Percentiles rank a stretch among this genome's conserved stretches.
Conservation (phyloP, 1,140 invertebrate species). For the Nasonia giraulti region DNA sequence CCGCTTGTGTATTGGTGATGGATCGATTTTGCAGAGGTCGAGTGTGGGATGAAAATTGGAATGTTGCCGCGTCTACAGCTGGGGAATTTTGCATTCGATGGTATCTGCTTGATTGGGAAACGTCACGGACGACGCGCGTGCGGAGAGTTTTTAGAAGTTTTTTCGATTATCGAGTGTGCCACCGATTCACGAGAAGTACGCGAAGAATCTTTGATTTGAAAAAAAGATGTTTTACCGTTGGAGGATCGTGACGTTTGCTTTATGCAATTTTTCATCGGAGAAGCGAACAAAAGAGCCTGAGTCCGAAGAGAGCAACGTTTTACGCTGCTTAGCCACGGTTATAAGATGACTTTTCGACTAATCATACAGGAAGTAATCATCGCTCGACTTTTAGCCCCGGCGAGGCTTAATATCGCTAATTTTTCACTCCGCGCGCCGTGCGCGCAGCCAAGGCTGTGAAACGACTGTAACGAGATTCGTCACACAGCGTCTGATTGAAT, state of each 20-base stretch:
- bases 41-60: background rate
- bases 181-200: too few relatives aligned
- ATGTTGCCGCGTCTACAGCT: background rate
- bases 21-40: background rate
- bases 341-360: background rate
- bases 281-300: background rate
- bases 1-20: too few relatives aligned
- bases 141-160: background rate
- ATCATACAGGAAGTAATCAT: background rate
- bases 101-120: background rate
- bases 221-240: too few relatives aligned
- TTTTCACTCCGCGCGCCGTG: background rate
- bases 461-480: conserved; percentile 1
- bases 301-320: too few relatives aligned
- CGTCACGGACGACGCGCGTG: background rate
- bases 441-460: background rate
- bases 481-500: conserved; percentile 33
- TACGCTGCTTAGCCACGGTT: too few relatives aligned
- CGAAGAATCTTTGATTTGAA: too few relatives aligned
- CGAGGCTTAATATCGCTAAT: background rate
- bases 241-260: too few relatives aligned
- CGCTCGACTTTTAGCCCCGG: background rate
- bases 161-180: background rate
- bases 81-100: background rate
- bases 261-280: too few relatives aligned